Percentiles rank a stretch among this genome's conserved stretches.
phyloP scores from a whole-genome alignment of 1,140 invertebrate species.

The Megathymus violae region DNA sequence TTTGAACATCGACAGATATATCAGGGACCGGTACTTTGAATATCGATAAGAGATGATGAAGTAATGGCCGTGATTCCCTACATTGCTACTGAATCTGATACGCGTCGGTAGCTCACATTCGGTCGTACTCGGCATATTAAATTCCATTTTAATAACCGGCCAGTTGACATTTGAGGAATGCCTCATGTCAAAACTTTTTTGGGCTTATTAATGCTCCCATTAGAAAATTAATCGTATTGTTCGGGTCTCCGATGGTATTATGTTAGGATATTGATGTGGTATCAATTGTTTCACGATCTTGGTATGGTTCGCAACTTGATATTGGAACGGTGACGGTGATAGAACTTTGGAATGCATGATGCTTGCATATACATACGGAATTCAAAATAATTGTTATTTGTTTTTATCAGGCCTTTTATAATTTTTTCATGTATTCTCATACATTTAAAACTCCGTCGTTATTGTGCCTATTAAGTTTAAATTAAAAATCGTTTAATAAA shows the following conservation, averaged over 20 bases:
- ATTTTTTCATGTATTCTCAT: too few species aligned
- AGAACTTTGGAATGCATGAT: too few species aligned
- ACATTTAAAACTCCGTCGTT: too few species aligned
- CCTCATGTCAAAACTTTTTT: constrained; percentile 32
- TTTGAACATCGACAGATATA: constrained; percentile 70
- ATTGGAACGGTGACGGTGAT: too few species aligned
- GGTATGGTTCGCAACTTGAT: background rate
- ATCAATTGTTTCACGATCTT: background rate
- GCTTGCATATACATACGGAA: too few species aligned
- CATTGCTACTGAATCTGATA: constrained; percentile 70
- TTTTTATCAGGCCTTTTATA: too few species aligned
- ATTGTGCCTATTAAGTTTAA: too few species aligned
- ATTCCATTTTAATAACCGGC: constrained; percentile 56
- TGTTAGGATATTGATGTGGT: background rate
- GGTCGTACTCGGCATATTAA: constrained; percentile 51
- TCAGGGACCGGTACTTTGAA: constrained; percentile 51
- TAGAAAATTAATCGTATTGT: constrained; percentile 19
- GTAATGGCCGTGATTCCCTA: constrained; percentile 62
- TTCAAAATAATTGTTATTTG: too few species aligned
- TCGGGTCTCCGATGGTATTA: constrained; percentile 19
- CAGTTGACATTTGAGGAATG: constrained; percentile 48
- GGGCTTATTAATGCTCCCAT: constrained; percentile 29
- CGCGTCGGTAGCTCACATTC: constrained; percentile 60
- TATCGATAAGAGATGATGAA: constrained; percentile 72
- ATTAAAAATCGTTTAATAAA: too few species aligned